A percentile compares a stretch with the other conserved stretches of the same genome.
phyloP scores from a whole-genome alignment of 2,113 vertebrate genomes.

The Origma solitaria region DNA sequence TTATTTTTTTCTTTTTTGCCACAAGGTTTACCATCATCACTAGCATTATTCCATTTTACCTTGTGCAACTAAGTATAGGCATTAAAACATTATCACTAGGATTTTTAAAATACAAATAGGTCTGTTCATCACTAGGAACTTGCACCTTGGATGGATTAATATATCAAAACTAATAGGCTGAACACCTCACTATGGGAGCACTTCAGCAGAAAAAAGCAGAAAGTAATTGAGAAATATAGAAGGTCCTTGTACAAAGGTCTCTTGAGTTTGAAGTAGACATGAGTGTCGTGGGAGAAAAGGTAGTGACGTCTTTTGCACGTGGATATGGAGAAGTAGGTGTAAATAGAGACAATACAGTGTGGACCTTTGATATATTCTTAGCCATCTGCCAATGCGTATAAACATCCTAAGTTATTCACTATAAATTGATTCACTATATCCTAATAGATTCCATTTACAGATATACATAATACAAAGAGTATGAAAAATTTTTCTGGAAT shows the following conservation, averaged over 20 bases:
- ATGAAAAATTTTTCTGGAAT: background rate
- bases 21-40: background rate
- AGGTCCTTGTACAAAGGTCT: background rate
- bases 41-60: background rate
- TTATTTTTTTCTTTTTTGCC: background rate
- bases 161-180: background rate
- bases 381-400: background rate
- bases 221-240: background rate
- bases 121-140: background rate
- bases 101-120: background rate
- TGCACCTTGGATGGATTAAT: background rate
- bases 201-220: background rate
- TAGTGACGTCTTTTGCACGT: accelerated
- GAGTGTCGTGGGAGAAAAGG: background rate
- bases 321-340: background rate
- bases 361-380: background rate
- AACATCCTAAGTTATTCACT: background rate
- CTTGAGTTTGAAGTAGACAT: background rate
- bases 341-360: background rate
- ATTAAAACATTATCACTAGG: background rate
- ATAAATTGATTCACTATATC: background rate
- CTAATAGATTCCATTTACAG: background rate
- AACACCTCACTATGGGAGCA: background rate
- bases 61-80: background rate
- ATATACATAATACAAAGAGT: background rate